Evolutionary conservation across 1,140 invertebrate genomes (phyloP), one percentile per base, ranked within the genome.

Genomic region (Metopolophium dirhodum): DNA sequence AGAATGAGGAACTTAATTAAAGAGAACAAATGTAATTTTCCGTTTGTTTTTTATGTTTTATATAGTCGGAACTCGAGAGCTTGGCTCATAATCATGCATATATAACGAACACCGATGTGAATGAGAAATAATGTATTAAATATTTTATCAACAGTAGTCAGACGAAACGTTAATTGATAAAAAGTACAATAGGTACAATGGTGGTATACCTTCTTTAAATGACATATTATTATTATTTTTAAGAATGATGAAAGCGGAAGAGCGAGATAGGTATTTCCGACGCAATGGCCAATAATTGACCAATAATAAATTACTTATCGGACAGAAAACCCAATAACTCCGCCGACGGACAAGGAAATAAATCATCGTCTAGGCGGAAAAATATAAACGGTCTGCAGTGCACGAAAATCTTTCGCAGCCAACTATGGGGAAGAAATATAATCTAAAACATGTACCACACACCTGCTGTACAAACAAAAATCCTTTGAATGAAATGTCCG

Each of bases 251-350:
- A 20, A 87, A 87, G 41, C 6, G 30, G 47, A 87, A 7, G 45
- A 45, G 26, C 26, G 45, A 30, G 41, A n/a, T 18, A 49, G 14
- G n/a, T n/a, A 87, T 49, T 87, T 49, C 14, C 7, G 30, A 51
- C 35, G 26, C 41, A 86, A 86, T 87, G 26, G 47, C 47, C 86
- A 51, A 87, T 87, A 87, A 87, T 87, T 22, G 45, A 87, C 45
- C 45, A 18, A 87, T 49, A 35, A 87, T 87, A 51, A 87, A 87
- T 87, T 49, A 87, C 47, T 7, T 51, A 87, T 49, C 30, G 30
- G 47, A 87, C 86, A 20, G 47, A n/a, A 87, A 87, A 87, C 47
- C 45, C 45, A 87, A 87, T 87, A 87, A 49, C 30, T 49, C 47
- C 30, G n/a, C 30, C 11, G 23, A 49, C 7, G 18, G 47, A 77